Base-by-base conservation (phyloP, 2,797 vertebrate genomes). In the Alfaro cultratus region DNA sequence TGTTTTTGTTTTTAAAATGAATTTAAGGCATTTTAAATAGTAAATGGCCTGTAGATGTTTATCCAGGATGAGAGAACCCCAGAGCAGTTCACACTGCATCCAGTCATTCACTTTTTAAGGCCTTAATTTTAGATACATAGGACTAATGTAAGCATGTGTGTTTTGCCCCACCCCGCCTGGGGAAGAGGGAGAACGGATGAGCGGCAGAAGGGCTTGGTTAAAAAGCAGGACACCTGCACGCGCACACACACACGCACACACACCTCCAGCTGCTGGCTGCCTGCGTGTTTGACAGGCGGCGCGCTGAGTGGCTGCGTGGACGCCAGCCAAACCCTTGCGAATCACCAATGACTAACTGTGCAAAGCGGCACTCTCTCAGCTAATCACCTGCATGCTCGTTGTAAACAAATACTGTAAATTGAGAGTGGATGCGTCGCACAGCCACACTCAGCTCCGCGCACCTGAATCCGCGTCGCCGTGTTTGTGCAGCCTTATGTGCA, bases 341-440 rank as follows among this genome's bases (percentile, higher is more conserved):
- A 93, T 95, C 92, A 94, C 90, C 88, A 81, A 45, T 92, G 91
- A 91, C 93, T 88, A 92, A 92, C 86, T 62, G 86, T 80, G 91
- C 89, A 87, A 90, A 93, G 80, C 88, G 75, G 80, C 82, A 73
- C 77, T 90, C 87, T 90, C 84, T 84, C 76, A 90, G 89, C 83
- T 91, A 88, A 93, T 93, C 80, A 84, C 79, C 75, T 85, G 84
- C 80, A 77, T 88, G 78, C 88, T 88, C 57, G 81, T 89, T 85
- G 82, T 85, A 81, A 83, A 87, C 78, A 78, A 55, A 75, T 78
- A 79, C 68, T 72, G 57, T 64, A 64, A 64, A 76, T 64, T 77
- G 46, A 26, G 82, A 46, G 86, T 29, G 85, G 77, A 73, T 76
- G 47, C 75, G 85, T 41, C 74, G 64, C 6, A 23, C 29, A 67